A percentile compares a stretch with the other conserved stretches of the same genome.
Evolutionary conservation across 2,797 vertebrate genomes (phyloP).

Genomic region (Rhodeus uyekii): DNA sequence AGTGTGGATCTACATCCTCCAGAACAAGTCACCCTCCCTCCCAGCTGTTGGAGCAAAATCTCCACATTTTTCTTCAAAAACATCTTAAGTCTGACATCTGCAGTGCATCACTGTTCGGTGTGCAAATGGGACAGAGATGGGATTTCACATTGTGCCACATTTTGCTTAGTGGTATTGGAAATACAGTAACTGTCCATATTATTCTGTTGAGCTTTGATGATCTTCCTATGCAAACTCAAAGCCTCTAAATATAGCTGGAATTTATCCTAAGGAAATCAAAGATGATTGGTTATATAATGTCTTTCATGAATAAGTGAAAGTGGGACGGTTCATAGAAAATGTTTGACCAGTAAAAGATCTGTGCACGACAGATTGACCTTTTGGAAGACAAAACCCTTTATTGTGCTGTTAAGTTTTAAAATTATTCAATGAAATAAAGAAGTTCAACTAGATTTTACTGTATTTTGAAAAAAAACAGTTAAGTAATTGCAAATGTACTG

Average conservation of each 20-base stretch:
- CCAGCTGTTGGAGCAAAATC: neutral
- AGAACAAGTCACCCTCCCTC: constrained; percentile 16
- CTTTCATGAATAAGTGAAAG: neutral
- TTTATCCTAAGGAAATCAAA: neutral
- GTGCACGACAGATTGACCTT: neutral
- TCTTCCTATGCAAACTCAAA: neutral
- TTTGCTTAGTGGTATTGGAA: neutral
- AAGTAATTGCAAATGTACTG: neutral
- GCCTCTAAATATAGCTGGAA: neutral
- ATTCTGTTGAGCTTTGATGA: neutral
- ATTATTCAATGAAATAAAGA: no score
- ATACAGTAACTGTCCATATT: neutral
- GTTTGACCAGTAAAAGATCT: neutral
- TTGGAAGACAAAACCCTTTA: neutral
- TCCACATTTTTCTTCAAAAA: constrained; percentile 1
- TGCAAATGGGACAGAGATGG: neutral
- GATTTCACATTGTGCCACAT: constrained; percentile 18
- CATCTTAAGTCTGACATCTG: constrained; percentile 21
- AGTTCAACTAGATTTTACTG: no score
- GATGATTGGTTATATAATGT: neutral
- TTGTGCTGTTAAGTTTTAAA: no score
- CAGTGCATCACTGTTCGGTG: constrained; percentile 1
- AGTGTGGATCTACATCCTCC: constrained; percentile 23
- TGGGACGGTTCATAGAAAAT: neutral
- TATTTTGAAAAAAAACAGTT: neutral